phyloP scores from a whole-genome alignment of 2,797 vertebrate genomes.

The Neopelma chrysocephalum region DNA sequence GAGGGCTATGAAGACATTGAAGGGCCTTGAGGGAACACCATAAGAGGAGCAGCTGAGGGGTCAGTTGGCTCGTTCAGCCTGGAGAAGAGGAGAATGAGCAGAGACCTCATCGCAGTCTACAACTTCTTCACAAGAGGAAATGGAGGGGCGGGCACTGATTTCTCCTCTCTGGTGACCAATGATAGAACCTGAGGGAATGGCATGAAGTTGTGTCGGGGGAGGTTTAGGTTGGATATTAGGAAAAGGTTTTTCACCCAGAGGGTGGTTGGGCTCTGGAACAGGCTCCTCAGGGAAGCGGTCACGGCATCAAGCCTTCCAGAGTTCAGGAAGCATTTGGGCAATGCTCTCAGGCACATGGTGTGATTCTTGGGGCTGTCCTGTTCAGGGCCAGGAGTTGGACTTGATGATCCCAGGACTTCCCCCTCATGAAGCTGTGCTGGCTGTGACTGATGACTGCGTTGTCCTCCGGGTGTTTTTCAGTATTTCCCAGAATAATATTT shows the following conservation, averaged over 20 bases:
- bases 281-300: neutral
- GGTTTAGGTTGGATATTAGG: neutral
- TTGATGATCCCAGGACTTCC: neutral
- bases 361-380: neutral
- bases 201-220: neutral
- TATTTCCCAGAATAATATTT: neutral
- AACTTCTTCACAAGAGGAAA: fast-evolving
- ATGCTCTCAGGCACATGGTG: neutral
- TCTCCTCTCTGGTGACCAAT: neutral
- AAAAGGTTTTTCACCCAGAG: neutral
- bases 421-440: neutral
- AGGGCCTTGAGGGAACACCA: fast-evolving
- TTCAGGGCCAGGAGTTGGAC: neutral
- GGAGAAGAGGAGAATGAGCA: neutral
- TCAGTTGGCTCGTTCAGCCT: neutral
- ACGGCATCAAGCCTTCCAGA: neutral
- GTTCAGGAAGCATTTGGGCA: fast-evolving
- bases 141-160: neutral
- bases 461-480: neutral
- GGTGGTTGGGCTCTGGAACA: fast-evolving
- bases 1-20: fast-evolving
- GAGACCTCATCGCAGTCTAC: neutral
- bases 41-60: fast-evolving
- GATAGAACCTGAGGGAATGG: fast-evolving
- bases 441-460: neutral